Conservation (phyloP, 2,113 vertebrate species). For the Chamaea fasciata region DNA sequence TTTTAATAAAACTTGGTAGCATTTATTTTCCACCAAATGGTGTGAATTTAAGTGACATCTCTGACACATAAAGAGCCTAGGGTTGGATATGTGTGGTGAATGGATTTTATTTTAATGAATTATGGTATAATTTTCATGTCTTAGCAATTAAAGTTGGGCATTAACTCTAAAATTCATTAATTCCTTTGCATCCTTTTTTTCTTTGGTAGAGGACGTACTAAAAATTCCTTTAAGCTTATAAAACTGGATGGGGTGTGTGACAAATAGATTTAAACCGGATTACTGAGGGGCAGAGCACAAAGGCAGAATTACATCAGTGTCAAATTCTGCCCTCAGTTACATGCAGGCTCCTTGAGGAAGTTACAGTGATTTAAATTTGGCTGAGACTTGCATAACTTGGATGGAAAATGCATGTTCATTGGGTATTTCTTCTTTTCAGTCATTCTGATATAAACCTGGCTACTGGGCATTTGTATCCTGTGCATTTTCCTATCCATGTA, state of each 20-base stretch:
- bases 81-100: not conserved
- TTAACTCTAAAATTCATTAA: constrained; percentile 24
- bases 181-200: constrained; percentile 11
- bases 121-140: constrained; percentile 7
- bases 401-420: not conserved
- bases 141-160: constrained; percentile 20
- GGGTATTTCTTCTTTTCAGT: not conserved
- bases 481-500: not conserved
- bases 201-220: not conserved
- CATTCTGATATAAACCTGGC: not conserved
- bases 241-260: not conserved
- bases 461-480: not conserved
- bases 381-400: not conserved
- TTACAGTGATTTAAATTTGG: not conserved
- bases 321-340: not conserved
- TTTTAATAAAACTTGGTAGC: constrained; percentile 23
- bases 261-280: constrained; percentile 17
- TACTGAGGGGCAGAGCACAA: not conserved
- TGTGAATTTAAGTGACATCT: not conserved
- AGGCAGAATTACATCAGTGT: constrained; percentile 19
- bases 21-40: constrained; percentile 30
- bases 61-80: not conserved
- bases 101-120: constrained; percentile 30
- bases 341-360: not conserved
- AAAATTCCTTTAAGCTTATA: constrained; percentile 16